A percentile compares a stretch with the other conserved stretches of the same genome.
Conservation (phyloP, 2,113 vertebrate species). For the Myocastor coypus region DNA sequence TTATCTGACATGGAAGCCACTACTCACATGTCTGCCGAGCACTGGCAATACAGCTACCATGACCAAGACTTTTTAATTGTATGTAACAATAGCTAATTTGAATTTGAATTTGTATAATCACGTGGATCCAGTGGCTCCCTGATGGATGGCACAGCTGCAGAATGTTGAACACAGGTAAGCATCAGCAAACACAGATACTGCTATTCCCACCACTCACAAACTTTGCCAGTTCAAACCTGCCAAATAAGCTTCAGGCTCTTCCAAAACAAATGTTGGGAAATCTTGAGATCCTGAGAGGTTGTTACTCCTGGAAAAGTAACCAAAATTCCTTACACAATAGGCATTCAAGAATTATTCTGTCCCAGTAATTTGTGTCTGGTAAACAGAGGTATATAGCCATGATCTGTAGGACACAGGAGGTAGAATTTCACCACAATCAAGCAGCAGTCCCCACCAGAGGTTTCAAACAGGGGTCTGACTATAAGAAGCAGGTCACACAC, state of each 20-base stretch:
- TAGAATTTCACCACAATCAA: neutral
- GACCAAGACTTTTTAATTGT: neutral
- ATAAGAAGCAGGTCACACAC: accelerated
- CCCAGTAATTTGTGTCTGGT: neutral
- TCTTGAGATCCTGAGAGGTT: neutral
- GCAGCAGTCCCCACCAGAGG: neutral
- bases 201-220: neutral
- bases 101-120: neutral
- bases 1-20: neutral
- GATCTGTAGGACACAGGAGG: neutral
- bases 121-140: neutral
- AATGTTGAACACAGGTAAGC: neutral
- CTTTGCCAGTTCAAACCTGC: neutral
- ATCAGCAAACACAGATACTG: neutral
- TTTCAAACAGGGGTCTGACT: neutral
- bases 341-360: neutral
- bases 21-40: accelerated
- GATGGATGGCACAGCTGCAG: neutral
- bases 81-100: neutral
- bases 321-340: neutral
- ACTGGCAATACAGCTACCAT: neutral
- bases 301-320: neutral
- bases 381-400: neutral
- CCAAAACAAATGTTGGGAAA: neutral
- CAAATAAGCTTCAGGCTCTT: no score